Evolutionary conservation across 2,113 vertebrate species (phyloP).

Genomic region (Brachirus orientalis): DNA sequence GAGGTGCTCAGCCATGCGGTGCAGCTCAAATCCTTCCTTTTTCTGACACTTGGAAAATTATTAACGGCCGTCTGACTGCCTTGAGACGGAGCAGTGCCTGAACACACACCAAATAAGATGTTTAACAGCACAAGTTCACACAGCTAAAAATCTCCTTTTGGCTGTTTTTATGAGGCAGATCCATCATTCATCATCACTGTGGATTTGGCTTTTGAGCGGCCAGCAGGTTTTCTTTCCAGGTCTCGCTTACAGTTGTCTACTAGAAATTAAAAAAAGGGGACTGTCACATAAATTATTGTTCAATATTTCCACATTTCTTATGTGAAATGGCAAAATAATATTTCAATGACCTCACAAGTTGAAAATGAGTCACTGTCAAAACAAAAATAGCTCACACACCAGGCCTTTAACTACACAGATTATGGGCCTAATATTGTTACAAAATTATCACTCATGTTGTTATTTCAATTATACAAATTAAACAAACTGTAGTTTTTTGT

Average conservation of each 20-base stretch:
- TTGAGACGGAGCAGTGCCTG: slow-evolving; percentile 38
- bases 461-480: slow-evolving; percentile 9
- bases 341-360: not conserved
- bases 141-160: slow-evolving; percentile 37
- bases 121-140: slow-evolving; percentile 46
- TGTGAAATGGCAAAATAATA: slow-evolving; percentile 42
- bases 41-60: slow-evolving; percentile 72
- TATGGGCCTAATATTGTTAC: slow-evolving; percentile 19
- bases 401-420: slow-evolving; percentile 26
- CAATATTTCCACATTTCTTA: slow-evolving; percentile 36
- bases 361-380: slow-evolving; percentile 46
- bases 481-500: not conserved
- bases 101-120: slow-evolving; percentile 47
- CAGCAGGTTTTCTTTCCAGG: not conserved
- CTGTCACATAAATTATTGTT: slow-evolving; percentile 45
- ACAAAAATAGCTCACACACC: not conserved
- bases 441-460: slow-evolving; percentile 12
- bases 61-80: slow-evolving; percentile 51
- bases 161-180: slow-evolving; percentile 37
- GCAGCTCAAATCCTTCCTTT: slow-evolving; percentile 59
- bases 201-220: slow-evolving; percentile 29
- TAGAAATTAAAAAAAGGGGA: slow-evolving; percentile 45
- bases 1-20: slow-evolving; percentile 71
- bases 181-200: slow-evolving; percentile 37
- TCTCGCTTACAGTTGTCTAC: slow-evolving; percentile 42